phyloP scores from a whole-genome alignment of 2,113 vertebrate genomes.

The Orycteropus afer region DNA sequence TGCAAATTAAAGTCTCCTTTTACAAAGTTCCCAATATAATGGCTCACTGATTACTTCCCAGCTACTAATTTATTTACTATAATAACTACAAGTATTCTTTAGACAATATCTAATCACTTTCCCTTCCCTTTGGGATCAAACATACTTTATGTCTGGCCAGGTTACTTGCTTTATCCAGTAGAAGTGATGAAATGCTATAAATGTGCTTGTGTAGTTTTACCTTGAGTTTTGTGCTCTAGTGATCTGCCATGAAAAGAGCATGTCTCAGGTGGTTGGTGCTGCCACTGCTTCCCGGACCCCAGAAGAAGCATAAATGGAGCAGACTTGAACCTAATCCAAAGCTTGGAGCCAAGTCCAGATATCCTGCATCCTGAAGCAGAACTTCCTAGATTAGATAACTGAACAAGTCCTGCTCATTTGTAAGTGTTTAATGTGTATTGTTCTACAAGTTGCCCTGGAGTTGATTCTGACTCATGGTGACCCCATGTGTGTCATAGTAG shows the following conservation, averaged over 20 bases:
- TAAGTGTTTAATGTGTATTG: neutral
- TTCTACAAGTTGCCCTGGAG: neutral
- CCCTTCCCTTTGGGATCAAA: neutral
- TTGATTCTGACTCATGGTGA: neutral
- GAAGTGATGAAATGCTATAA: neutral
- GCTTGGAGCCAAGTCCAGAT: neutral
- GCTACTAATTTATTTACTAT: neutral
- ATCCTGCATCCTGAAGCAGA: neutral
- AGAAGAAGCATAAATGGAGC: neutral
- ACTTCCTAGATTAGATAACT: neutral
- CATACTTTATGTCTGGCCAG: neutral
- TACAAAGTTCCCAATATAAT: neutral
- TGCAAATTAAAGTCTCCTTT: neutral
- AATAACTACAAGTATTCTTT: neutral
- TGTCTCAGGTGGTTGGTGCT: neutral
- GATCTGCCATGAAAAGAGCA: neutral
- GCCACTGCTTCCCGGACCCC: neutral
- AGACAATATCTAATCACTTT: neutral
- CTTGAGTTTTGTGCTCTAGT: neutral
- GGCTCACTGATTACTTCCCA: neutral
- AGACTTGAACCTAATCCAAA: neutral
- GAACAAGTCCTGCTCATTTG: neutral
- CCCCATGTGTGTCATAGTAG: neutral
- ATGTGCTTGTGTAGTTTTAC: neutral
- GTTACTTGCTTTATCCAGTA: neutral